These are phyloP conservation scores for Heterotilapia buettikoferi DNA, from an alignment of 2,113 vertebrate species.

Conservation along the genomic window DNA sequence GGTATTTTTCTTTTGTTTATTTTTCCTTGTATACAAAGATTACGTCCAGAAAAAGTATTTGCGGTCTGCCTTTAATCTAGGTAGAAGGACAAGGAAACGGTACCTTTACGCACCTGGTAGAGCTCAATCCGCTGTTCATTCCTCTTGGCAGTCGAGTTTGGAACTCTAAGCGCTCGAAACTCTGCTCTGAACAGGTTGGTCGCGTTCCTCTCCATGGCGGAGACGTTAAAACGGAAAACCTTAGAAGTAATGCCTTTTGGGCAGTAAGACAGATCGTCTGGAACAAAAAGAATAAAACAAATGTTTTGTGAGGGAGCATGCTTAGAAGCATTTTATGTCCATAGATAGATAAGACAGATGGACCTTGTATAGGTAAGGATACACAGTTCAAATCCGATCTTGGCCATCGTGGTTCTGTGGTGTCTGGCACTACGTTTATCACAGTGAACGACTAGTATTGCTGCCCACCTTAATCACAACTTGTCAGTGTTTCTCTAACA, in stretches of 20 bases:
- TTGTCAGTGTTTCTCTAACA: slow-evolving; percentile 15
- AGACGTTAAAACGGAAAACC: slow-evolving; percentile 88
- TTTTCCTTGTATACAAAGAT: not conserved
- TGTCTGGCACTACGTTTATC: slow-evolving; percentile 8
- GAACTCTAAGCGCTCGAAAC: slow-evolving; percentile 84
- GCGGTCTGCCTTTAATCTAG: not conserved
- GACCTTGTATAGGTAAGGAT: not conserved
- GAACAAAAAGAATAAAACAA: slow-evolving; percentile 8
- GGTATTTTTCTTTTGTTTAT: not conserved
- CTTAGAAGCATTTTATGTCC: not conserved
- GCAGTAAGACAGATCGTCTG: slow-evolving; percentile 85
- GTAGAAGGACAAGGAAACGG: slow-evolving; percentile 42
- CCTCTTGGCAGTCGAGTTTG: slow-evolving; percentile 81
- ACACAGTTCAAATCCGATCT: not conserved
- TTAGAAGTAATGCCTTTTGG: slow-evolving; percentile 87
- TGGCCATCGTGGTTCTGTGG: not conserved
- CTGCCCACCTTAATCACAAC: slow-evolving; percentile 20
- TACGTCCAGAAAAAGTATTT: not conserved
- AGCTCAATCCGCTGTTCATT: slow-evolving; percentile 89
- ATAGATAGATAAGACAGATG: not conserved
- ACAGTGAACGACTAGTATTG: not conserved
- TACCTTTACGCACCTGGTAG: slow-evolving; percentile 84
- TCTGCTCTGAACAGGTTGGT: slow-evolving; percentile 90
- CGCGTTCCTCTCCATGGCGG: slow-evolving; percentile 87
- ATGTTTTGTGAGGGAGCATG: not conserved